Base-by-base conservation (phyloP, 2,113 vertebrate genomes). In the Leptosomus discolor region DNA sequence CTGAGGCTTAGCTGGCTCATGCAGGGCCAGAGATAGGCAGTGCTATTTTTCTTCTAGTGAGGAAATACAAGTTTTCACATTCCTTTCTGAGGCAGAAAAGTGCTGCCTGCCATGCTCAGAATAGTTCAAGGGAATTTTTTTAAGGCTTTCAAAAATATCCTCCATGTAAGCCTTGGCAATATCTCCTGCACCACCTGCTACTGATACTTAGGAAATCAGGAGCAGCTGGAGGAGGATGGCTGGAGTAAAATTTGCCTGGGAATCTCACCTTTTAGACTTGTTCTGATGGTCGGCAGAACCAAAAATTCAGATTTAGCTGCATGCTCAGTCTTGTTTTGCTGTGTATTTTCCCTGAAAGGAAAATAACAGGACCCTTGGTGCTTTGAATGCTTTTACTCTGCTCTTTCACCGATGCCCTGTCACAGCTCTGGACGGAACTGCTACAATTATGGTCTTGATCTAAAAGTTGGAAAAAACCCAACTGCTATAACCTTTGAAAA, bases 111-210 rank as follows among this genome's bases (percentile, higher is more conserved):
- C 69, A 68, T 71, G 53, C 88, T 93, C 43, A 64, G 78, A 93
- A 94, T 76, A 86, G 76, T 84, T 84, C 53, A 71, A 77, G 83
- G 51, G 48, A 74, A n/a, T 79, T 85, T 94, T 94, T 93, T 86
- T 71, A 81, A 92, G 70, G 53, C 39, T 93, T 92, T 89, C 76
- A 68, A 53, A 94, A 94, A 87, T 75, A 92, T 74, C 39, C 82
- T 88, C 37, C 58, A 43, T 89, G 60, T 78, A 34, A 89, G 63
- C 63, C 74, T 61, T 86, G 88, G 79, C 81, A 45, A 39, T 56
- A 27, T 87, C 65, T 96, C 56, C 63, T 81, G 58, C 73, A 91
- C 69, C 68, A 84, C 92, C 68, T 93, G 61, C 77, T 74, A 20
- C 51, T 78, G 88, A 41, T 78, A 71, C 45, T 89, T 24, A 21